These are phyloP conservation scores for Podarcis lilfordi DNA, from an alignment of 2,797 vertebrate species.

Conservation along the genomic window DNA sequence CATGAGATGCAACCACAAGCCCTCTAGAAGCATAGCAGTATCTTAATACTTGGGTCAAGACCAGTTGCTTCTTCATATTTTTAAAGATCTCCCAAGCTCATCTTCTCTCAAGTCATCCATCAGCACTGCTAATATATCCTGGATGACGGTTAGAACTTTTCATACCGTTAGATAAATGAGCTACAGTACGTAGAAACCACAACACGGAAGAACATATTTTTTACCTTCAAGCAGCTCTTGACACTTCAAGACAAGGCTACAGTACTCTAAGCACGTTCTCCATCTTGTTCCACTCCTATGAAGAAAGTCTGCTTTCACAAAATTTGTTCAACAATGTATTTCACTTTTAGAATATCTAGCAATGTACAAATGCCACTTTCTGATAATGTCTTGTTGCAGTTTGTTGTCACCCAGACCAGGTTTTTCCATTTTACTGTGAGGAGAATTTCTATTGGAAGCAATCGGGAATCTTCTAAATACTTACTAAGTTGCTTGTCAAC, in stretches of 20 bases:
- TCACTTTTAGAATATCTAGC: background rate
- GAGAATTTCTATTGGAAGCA: background rate
- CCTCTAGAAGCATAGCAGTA: background rate
- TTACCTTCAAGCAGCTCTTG: background rate
- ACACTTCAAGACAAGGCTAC: background rate
- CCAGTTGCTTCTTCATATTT: background rate
- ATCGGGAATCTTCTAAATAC: background rate
- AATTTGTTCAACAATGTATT: background rate
- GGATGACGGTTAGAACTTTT: background rate
- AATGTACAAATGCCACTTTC: background rate
- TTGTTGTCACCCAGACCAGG: background rate
- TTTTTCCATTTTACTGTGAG: background rate
- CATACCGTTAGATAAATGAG: background rate
- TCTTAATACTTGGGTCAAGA: background rate
- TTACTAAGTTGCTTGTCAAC: background rate
- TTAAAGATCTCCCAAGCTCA: background rate
- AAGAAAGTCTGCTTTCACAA: background rate
- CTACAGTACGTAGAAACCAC: background rate
- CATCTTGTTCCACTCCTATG: background rate
- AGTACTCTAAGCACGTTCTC: background rate
- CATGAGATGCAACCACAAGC: background rate
- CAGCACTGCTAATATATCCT: background rate
- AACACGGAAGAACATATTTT: background rate
- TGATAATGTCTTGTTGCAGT: background rate
- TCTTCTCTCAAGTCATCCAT: background rate